These are phyloP conservation scores for Myrmecobius fasciatus DNA, from an alignment of 2,113 vertebrate genomes.

Conservation along the genomic window DNA sequence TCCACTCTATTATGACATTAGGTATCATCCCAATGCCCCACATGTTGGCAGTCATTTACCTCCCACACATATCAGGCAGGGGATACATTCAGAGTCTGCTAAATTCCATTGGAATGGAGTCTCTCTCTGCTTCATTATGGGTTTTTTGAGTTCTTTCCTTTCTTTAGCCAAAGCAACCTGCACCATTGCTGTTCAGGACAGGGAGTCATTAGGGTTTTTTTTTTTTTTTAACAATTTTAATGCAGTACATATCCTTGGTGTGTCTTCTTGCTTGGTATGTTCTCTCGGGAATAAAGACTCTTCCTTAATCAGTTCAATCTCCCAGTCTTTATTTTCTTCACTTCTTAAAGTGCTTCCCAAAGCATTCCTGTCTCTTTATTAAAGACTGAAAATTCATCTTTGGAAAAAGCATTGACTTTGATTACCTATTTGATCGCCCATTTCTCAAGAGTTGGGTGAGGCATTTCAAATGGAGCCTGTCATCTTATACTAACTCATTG, in stretches of 20 bases:
- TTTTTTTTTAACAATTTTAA: constrained; percentile 95
- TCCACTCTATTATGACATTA: constrained; percentile 98
- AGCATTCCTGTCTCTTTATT: constrained; percentile 98
- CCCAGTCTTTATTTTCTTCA: constrained; percentile 98
- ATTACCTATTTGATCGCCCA: constrained; percentile 99
- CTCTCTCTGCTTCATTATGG: constrained; percentile 97
- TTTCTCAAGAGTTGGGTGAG: constrained; percentile 97
- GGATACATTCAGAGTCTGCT: constrained; percentile 99
- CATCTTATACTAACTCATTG: constrained; percentile 94
- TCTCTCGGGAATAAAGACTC: constrained; percentile 97
- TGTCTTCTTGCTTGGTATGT: constrained; percentile 91
- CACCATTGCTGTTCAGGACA: constrained; percentile 99
- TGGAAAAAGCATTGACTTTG: constrained; percentile 97
- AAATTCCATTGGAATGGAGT: constrained; percentile 98
- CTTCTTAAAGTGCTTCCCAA: constrained; percentile 55
- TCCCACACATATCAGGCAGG: constrained; percentile 94
- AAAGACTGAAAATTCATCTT: constrained; percentile 98
- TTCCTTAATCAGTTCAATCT: constrained; percentile 98
- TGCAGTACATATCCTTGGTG: constrained; percentile 99
- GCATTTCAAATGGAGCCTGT: constrained; percentile 94
- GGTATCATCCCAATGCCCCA: constrained; percentile 98
- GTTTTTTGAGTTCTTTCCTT: constrained; percentile 95
- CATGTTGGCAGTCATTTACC: constrained; percentile 99
- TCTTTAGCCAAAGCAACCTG: constrained; percentile 98
- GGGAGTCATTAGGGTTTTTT: constrained; percentile 94